Evolutionary conservation across 2,113 vertebrate species (phyloP), one percentile per base, ranked within the genome.

Genomic region (Acrocephalus arundinaceus): DNA sequence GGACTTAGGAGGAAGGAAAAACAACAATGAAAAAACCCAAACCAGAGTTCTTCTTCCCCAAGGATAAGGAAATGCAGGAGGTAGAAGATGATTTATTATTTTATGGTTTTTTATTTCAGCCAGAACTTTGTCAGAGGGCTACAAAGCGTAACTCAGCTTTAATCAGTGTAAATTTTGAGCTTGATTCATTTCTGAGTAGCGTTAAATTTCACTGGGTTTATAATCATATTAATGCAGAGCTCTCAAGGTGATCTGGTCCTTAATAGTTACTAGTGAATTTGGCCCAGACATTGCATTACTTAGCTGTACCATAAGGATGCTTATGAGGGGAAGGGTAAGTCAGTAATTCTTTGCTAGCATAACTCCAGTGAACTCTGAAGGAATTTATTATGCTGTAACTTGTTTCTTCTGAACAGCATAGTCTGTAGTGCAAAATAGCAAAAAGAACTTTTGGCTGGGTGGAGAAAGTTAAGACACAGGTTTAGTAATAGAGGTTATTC

Each of bases 221-320:
- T 78, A 94, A 87, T 85, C 61, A 78, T 62, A 46, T 75, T 93
- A 95, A 91, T 75, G 85, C 63, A 92, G 75, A 84, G 63, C 14
- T 88, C 73, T 96, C 90, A 95, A 91, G 94, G 95, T 97, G 94
- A 96, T 95, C 86, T 71, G 75, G 83, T 81, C 83, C 61, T 92
- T 95, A 94, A 81, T 57, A 94, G 86, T 92, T 78, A 89, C 83
- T n/a, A 35, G 75, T n/a, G 78, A 88, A 88, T 84, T 88, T 84
- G 76, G 76, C 68, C 93, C 73, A 72, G 37, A 58, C 39, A n/a
- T 33, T 71, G 61, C 79, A 88, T 86, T 72, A 86, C 85, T 78
- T 91, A 97, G 86, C 85, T 88, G 48, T 90, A 63, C 85, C 79
- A 90, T 88, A 81, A 96, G 85, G 68, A 81, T 81, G 76, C 20